Evolutionary conservation across 2,888 invertebrate genomes (phyloP).

Genomic region (Gari tellinella): DNA sequence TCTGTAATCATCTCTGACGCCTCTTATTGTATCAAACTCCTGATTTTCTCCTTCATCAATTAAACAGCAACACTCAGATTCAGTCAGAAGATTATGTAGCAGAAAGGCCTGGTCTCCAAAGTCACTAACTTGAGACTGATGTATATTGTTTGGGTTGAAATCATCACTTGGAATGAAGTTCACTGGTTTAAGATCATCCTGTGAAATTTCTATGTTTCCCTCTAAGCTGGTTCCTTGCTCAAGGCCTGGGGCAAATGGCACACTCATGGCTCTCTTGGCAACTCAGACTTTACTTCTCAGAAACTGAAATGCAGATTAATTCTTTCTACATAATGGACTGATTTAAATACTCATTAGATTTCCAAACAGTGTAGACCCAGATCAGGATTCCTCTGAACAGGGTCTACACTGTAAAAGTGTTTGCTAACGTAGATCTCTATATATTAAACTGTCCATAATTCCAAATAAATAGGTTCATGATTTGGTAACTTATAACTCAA

Average conservation of each 20-base stretch:
- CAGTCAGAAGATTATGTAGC: slow-evolving; percentile 66
- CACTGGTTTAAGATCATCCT: slow-evolving; percentile 28
- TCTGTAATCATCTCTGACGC: slow-evolving; percentile 70
- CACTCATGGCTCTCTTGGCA: slow-evolving; percentile 31
- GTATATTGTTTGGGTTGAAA: slow-evolving; percentile 12
- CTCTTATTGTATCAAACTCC: slow-evolving; percentile 72
- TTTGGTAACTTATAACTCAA: too few species aligned
- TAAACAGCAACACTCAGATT: slow-evolving; percentile 67
- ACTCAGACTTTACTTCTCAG: background rate
- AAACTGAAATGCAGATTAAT: background rate
- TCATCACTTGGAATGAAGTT: slow-evolving; percentile 14
- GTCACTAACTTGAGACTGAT: slow-evolving; percentile 65
- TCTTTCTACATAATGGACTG: too few species aligned
- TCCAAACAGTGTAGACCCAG: too few species aligned
- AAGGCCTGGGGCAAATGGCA: slow-evolving; percentile 45
- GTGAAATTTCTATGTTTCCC: slow-evolving; percentile 49
- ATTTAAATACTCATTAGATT: too few species aligned
- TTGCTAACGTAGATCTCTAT: too few species aligned
- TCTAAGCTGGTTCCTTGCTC: slow-evolving; percentile 50
- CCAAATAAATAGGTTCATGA: too few species aligned
- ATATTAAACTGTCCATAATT: too few species aligned
- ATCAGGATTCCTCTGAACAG: too few species aligned
- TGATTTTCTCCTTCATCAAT: slow-evolving; percentile 71
- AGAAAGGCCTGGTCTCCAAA: slow-evolving; percentile 79
- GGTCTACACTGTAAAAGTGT: too few species aligned